A percentile compares a stretch with the other conserved stretches of the same genome.
Conservation (phyloP, 2,113 vertebrate species). For the Dermatemys mawii region DNA sequence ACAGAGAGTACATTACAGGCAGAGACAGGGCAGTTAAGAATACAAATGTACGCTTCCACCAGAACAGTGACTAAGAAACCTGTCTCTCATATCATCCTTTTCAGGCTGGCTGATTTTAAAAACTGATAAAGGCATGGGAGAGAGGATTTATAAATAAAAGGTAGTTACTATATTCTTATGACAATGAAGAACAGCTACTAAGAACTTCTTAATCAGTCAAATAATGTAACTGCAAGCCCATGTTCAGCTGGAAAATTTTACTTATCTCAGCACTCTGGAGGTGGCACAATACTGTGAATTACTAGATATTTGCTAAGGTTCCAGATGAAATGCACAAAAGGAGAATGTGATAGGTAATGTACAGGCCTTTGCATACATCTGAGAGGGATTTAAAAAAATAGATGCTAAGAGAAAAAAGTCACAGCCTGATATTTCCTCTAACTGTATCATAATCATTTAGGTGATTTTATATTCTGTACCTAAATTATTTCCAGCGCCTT, state of each 20-base stretch:
- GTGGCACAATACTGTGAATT: neutral
- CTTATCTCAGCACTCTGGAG: neutral
- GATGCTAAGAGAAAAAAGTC: neutral
- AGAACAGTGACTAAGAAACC: neutral
- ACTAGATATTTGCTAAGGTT: neutral
- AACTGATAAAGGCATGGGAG: neutral
- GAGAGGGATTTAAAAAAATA: neutral
- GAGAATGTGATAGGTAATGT: neutral
- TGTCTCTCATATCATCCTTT: neutral
- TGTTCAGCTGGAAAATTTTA: neutral
- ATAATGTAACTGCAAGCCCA: neutral
- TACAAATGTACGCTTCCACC: neutral
- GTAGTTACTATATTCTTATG: neutral
- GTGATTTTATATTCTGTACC: neutral
- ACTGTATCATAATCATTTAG: neutral
- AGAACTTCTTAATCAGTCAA: neutral
- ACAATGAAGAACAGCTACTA: neutral
- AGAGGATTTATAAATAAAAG: neutral
- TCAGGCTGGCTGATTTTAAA: neutral
- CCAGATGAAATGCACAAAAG: neutral
- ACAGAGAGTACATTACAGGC: neutral
- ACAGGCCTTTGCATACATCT: neutral
- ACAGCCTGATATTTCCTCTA: neutral
- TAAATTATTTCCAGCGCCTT: neutral
- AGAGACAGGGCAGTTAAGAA: neutral